Base-by-base conservation (phyloP, 2,113 vertebrate genomes). In the Gobiocypris rarus region DNA sequence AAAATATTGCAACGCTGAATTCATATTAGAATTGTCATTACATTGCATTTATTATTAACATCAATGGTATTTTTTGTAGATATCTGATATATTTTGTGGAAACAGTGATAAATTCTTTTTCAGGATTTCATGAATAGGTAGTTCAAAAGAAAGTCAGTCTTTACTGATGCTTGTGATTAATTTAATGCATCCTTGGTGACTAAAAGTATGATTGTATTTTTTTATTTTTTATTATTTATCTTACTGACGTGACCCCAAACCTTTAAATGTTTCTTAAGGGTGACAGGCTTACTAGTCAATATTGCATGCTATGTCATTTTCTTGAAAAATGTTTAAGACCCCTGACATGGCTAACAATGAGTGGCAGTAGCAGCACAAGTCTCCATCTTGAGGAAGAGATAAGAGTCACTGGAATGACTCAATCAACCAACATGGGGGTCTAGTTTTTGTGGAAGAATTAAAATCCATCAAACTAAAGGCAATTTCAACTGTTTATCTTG, bases 321-420 rank as follows among this genome's bases (percentile, higher is more conserved):
- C 2, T 11, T 54, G 17, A 54, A 61, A 61, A 59, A 7, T 9
- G 8, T 59, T 58, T 1, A 58, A 58, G n/a, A 24, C n/a, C n/a
- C 56, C 19, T 24, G 65, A 19, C 71, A 74, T 48, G 28, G n/a
- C 41, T 73, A 45, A 45, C 2, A 28, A 69, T 9, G n/a, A 56
- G 45, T 17, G 38, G 4, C 7, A 19, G 26, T 0, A 54, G 9
- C 9, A 14, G 6, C 22, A 11, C 10, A 13, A 59, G 52, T 79
- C 41, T 79, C 76, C 76, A n/a, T 79, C 31, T 77, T 77, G 75
- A 77, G 45, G 75, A 11, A 59, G 22, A 26, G 75, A 77, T 59
- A 43, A 52, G 73, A 75, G 73, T 50, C 43, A 50, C 5, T 73
- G 22, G 17, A 31, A 31, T 74, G 43, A 19, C 14, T 74, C 22